A percentile compares a stretch with the other conserved stretches of the same genome.
Evolutionary conservation across 1,140 invertebrate species (phyloP).

Genomic region (Gonatopus flavifemur): DNA sequence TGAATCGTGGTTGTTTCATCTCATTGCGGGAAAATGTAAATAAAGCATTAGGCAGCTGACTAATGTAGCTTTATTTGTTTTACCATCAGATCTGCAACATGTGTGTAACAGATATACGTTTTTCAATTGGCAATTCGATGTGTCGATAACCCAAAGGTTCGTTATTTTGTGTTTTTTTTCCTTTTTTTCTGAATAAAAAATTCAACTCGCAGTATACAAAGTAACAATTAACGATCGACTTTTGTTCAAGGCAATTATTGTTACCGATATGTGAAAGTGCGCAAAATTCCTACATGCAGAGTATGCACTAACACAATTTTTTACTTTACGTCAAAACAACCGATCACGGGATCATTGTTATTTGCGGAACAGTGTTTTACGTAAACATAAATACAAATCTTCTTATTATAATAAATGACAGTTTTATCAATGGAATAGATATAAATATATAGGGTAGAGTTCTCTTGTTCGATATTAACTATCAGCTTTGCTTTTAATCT

Average conservation of each 20-base stretch:
- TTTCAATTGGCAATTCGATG: conserved; percentile 21
- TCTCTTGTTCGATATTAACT: no score
- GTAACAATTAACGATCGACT: no score
- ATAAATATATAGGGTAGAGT: no score
- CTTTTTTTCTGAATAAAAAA: no score
- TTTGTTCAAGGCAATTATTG: no score
- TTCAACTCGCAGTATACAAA: no score
- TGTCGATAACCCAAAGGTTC: conserved; percentile 40
- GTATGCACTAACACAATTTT: not conserved
- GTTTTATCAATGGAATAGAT: no score
- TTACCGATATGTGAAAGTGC: not conserved
- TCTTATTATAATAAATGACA: no score
- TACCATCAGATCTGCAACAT: conserved; percentile 39
- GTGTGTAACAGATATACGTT: conserved; percentile 31
- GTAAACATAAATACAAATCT: no score
- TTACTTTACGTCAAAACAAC: conserved; percentile 1
- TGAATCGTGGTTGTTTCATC: conserved; percentile 28
- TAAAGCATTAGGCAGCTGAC: conserved; percentile 45
- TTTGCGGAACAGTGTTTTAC: no score
- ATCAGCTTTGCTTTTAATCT: no score
- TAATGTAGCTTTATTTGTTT: conserved; percentile 26
- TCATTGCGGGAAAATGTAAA: conserved; percentile 42
- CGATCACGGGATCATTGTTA: conserved; percentile 3
- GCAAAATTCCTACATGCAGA: not conserved
- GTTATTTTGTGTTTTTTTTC: conserved; percentile 12